Base-by-base conservation (phyloP, 2,888 invertebrate species). In the Plusia festucae region DNA sequence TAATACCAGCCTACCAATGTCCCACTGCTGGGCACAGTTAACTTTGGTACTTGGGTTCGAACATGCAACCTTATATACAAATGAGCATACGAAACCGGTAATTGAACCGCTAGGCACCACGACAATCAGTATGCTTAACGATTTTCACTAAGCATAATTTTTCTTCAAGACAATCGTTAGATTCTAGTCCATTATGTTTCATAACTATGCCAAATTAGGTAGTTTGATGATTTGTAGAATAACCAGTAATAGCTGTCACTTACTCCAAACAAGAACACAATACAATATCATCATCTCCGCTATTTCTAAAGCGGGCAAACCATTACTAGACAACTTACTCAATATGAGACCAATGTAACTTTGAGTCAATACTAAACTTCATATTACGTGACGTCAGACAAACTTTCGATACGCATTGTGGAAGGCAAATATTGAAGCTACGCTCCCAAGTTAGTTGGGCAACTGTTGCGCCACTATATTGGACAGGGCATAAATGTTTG, bases 351-450 rank as follows among this genome's bases (percentile, higher is more conserved):
- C 46, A 4, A 49, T 49, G 46, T 49, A 49, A 49, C 46, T 49
- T 49, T 11, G 20, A 49, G 46, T 49, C 46, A 49, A 49, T 49
- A 49, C 20, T 18, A 49, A 46, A 2, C 46, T 18, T 9, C 13
- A 20, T 18, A 46, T 20, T 18, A 20, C 46, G 9, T 20, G 18
- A 18, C 7, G 9, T 18, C 18, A 2, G 46, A 13, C 11, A 49
- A 49, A 49, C 46, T 49, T 49, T 20, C 46, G 20, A 49, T 49
- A 49, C 11, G 46, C 46, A 58, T 58, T 58, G 58, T 58, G 57
- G 49, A 51, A 51, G 11, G 51, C 58, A 51, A 58, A 58, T 58
- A 58, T 58, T 51, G 58, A 51, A 58, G 15, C 58, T 20, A 16
- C n/a, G 16, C 11, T 20, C 11, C n/a, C 20, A 20, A 49, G 46